Base-by-base conservation (phyloP, 2,797 vertebrate species). In the Pterois miles region DNA sequence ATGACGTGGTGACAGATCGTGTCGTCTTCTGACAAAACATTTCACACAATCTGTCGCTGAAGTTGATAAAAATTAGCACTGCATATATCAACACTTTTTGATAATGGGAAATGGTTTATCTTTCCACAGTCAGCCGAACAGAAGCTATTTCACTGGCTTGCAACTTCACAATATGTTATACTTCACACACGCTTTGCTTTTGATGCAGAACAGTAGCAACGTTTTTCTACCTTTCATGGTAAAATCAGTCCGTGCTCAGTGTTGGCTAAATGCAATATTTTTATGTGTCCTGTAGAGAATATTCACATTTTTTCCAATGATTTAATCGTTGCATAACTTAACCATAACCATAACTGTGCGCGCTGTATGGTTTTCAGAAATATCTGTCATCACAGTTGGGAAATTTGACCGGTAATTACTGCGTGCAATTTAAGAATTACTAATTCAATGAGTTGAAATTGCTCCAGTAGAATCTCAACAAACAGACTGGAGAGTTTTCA, bases 351-450 rank as follows among this genome's bases (percentile, higher is more conserved):
- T 74, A 80, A 86, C 78, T 83, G 70, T 50, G 65, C 1, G 33
- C 23, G 65, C 53, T 65, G 71, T 67, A 66, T 74, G 85, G 75
- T 80, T 86, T 81, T 88, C 31, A 84, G 60, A 88, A 80, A 78
- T 68, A 76, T 70, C 83, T 86, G 76, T 89, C 85, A 82, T 83
- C 85, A 75, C 80, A 81, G 59, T 83, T 77, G 67, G 64, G 23
- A 81, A 85, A 80, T 84, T 43, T 74, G 62, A 88, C 80, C 79
- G 66, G 70, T 83, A 88, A 89, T 88, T 82, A 86, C 59, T 68
- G 77, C 53, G 60, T 80, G 82, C 70, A 78, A 86, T 87, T 92
- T 82, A 67, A 77, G 71, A 87, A 82, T 81, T 80, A 74, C 76
- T 82, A 82, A 83, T 88, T 89, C 76, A 87, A 65, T 79, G 69